Evolutionary conservation across 1,140 invertebrate species (phyloP), one percentile per base, ranked within the genome.

Genomic region (Nephila pilipes): DNA sequence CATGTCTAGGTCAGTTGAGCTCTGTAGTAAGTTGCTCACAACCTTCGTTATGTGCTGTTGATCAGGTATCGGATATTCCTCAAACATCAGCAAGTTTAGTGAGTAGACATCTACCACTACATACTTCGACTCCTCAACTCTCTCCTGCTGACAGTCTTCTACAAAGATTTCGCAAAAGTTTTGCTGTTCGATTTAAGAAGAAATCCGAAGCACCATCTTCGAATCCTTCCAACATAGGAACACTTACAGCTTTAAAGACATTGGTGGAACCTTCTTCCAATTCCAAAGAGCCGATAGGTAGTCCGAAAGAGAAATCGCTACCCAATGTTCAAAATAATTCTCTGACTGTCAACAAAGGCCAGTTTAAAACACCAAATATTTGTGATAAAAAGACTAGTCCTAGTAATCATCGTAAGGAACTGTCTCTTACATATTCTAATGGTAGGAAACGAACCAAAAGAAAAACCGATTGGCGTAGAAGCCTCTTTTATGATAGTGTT

Each of bases 141-240:
- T 60, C 93, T n/a, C 85, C 93, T 5, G 85, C 94, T 36, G 94
- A 94, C 54, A 95, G 97, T 94, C 96, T 97, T 32, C 95, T 97
- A 65, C 97, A 97, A 94, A 97, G 97, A 95, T 97, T 97, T 94
- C 96, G 97, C 46, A 97, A 97, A 94, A 97, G 97, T 93, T 97
- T 97, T 94, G 97, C 97, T 38, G 94, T 97, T 85, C 96, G 96
- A 89, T 97, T 97, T 94, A 95, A 97, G 94, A 96, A 96, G 63
- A 93, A 93, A 46, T 8, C 55, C 2, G 88, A 90, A 36, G 6
- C 54, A 22, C 2, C n/a, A 29, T 58, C 83, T 5, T 46, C 46
- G 46, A 85, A 81, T 80, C 3, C 46, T 58, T 36, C 58, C 29
- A 54, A 54, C n/a, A 38, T 14, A 65, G 36, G 20, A 20, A 46